Conservation (phyloP, 2,113 vertebrate genomes). For the Ranitomeya variabilis region DNA sequence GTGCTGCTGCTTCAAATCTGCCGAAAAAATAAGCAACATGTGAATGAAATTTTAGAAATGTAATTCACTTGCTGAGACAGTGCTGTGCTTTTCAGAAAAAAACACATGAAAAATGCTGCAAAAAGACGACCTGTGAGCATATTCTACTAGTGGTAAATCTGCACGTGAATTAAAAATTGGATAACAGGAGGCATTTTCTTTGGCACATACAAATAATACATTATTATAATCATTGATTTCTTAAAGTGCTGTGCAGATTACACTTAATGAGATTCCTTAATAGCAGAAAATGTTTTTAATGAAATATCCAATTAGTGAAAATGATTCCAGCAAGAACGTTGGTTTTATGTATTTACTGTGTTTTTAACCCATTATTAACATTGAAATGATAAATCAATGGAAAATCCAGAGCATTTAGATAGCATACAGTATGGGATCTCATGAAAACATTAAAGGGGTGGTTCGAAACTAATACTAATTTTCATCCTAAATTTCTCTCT, state of each 20-base stretch:
- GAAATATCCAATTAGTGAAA: slow-evolving; percentile 21
- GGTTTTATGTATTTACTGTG: neutral
- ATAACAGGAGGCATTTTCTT: neutral
- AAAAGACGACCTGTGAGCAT: no score
- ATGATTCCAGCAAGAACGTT: neutral
- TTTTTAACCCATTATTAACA: neutral
- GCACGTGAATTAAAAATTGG: neutral
- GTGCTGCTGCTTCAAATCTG: no score
- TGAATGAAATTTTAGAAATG: no score
- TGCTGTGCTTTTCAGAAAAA: no score
- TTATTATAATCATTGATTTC: slow-evolving; percentile 39
- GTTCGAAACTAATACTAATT: no score
- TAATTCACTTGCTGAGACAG: no score
- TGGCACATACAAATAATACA: slow-evolving; percentile 1
- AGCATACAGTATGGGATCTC: neutral
- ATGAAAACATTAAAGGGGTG: no score
- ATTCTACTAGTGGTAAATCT: no score
- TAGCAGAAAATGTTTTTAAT: slow-evolving; percentile 31
- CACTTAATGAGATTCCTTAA: slow-evolving; percentile 41
- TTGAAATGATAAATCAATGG: neutral
- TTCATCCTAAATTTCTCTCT: no score
- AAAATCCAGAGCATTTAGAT: neutral
- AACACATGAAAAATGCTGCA: no score
- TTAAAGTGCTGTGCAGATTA: slow-evolving; percentile 30
- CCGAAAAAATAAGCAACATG: no score